phyloP scores from a whole-genome alignment of 2,888 invertebrate genomes.

The Anagyrus pseudococci region DNA sequence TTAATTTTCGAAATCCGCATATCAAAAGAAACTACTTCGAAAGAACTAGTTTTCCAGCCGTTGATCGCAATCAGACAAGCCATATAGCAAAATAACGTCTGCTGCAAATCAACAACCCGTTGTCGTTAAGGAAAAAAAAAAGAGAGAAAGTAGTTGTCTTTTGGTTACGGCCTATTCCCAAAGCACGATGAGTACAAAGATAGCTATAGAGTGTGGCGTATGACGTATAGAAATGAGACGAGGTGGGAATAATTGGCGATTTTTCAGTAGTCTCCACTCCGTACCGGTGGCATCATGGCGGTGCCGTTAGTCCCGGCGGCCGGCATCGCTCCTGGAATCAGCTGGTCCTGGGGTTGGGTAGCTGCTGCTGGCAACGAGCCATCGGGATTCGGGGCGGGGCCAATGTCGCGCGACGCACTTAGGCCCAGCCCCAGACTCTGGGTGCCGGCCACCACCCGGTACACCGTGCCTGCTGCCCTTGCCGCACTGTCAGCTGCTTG shows the following conservation, averaged over 20 bases:
- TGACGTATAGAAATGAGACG: conserved; percentile 14
- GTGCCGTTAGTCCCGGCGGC: background rate
- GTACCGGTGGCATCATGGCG: conserved; percentile 57
- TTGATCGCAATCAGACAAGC: too few relatives aligned
- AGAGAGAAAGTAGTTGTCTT: too few relatives aligned
- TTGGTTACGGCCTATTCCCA: too few relatives aligned
- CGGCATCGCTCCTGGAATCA: background rate
- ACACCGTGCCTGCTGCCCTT: conserved; percentile 79
- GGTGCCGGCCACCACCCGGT: conserved; percentile 79
- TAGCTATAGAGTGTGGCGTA: conserved; percentile 3
- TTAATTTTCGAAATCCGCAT: too few relatives aligned
- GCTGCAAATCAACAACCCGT: too few relatives aligned
- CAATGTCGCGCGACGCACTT: conserved; percentile 65
- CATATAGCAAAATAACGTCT: too few relatives aligned
- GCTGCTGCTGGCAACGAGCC: conserved; percentile 42
- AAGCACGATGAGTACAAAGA: background rate
- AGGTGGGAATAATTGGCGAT: conserved; percentile 39
- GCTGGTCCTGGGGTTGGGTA: conserved; percentile 31
- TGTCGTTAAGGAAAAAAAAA: too few relatives aligned
- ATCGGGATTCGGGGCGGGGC: conserved; percentile 56
- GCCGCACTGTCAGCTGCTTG: conserved; percentile 82
- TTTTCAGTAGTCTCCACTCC: conserved; percentile 57
- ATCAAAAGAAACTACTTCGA: too few relatives aligned
- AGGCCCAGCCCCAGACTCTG: conserved; percentile 77
- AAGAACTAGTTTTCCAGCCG: too few relatives aligned